Percentiles rank a stretch among this genome's conserved stretches.
Evolutionary conservation across 2,113 vertebrate genomes (phyloP).

Genomic region (Pimephales promelas): DNA sequence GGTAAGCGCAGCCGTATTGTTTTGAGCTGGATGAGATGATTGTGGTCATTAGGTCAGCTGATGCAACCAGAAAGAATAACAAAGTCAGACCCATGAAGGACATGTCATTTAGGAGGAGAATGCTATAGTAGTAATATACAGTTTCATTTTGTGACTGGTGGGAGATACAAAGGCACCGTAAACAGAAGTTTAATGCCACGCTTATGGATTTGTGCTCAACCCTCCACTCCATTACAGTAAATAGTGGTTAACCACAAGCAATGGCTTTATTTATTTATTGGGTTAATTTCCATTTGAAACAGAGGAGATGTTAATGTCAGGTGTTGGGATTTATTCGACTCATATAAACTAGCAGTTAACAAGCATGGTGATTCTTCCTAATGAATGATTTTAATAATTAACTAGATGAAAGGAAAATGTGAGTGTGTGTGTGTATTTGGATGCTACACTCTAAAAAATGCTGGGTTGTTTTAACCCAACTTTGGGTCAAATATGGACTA

Average conservation of each 20-base stretch:
- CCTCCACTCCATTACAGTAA: background rate
- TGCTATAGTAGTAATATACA: conserved; percentile 41
- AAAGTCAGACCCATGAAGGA: conserved; percentile 3
- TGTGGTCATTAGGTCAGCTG: conserved; percentile 48
- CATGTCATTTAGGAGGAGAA: conserved; percentile 14
- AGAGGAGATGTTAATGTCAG: conserved; percentile 1
- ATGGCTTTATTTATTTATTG: conserved; percentile 2
- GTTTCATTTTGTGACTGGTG: conserved; percentile 38
- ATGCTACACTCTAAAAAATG: too few relatives aligned
- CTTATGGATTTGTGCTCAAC: background rate
- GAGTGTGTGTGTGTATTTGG: background rate
- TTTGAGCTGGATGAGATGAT: conserved; percentile 36
- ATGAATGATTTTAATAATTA: conserved; percentile 12
- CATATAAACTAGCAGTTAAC: conserved; percentile 2
- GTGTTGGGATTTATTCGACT: conserved; percentile 3
- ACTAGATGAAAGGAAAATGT: background rate
- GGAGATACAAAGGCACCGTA: background rate
- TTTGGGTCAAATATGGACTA: too few relatives aligned
- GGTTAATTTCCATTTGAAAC: background rate
- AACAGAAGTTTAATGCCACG: conserved; percentile 11
- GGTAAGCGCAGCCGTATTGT: conserved; percentile 18
- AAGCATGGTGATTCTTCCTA: background rate
- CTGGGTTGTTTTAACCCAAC: too few relatives aligned
- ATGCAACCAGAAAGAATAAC: conserved; percentile 21
- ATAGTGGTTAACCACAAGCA: conserved; percentile 26